A percentile compares a stretch with the other conserved stretches of the same genome.
These are phyloP conservation scores for Drosophila mercatorum DNA, from an alignment of 2,888 invertebrate genomes.

Conservation along the genomic window DNA sequence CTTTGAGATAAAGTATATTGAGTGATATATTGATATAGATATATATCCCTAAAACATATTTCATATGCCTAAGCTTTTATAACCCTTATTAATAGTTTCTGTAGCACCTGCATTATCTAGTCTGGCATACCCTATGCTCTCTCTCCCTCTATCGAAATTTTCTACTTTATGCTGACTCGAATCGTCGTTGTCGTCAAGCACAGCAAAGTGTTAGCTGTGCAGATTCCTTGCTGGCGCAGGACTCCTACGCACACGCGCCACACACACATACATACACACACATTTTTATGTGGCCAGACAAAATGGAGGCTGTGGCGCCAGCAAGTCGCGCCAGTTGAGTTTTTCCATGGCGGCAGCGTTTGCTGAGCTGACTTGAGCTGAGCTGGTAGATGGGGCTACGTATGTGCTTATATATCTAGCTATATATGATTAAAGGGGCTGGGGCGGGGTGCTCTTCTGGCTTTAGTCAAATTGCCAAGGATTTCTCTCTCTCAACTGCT, in stretches of 20 bases:
- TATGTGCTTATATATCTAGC: neutral
- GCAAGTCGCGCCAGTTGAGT: conserved; percentile 84
- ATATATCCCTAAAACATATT: no score
- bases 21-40: neutral
- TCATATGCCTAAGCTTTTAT: neutral
- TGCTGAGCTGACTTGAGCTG: conserved; percentile 48
- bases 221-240: conserved; percentile 45
- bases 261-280: conserved; percentile 29
- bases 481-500: neutral
- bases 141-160: neutral
- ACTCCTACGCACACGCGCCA: conserved; percentile 58
- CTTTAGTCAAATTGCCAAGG: conserved; percentile 5
- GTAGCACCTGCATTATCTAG: neutral
- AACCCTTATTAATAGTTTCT: neutral
- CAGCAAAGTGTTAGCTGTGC: conserved; percentile 43
- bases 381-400: conserved; percentile 2
- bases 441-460: neutral
- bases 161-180: conserved; percentile 42
- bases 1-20: no score
- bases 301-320: conserved; percentile 84
- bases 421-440: neutral
- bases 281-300: conserved; percentile 74
- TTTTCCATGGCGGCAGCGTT: conserved; percentile 78
- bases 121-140: conserved; percentile 13
- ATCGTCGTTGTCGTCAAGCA: conserved; percentile 26